Conservation (phyloP, 2,888 invertebrate genomes). For the Cosmia trapezina region DNA sequence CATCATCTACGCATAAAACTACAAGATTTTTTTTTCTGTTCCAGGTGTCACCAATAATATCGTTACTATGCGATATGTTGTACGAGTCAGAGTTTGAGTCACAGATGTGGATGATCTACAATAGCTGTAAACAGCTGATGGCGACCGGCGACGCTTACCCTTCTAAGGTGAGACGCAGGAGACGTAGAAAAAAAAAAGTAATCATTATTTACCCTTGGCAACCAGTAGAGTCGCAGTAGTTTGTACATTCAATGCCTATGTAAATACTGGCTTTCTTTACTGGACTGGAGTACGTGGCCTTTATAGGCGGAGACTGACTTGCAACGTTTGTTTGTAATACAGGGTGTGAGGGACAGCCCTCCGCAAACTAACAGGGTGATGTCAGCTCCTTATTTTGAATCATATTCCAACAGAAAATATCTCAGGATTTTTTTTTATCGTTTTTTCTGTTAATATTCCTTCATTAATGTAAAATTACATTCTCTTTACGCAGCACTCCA, state of each 20-base stretch:
- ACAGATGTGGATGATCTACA: constrained; percentile 99
- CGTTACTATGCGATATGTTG: constrained; percentile 95
- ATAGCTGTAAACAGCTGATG: constrained; percentile 96
- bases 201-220: constrained; percentile 16
- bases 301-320: no score
- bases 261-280: neutral
- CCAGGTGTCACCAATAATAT: constrained; percentile 92
- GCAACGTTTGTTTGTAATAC: no score
- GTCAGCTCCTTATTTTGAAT: no score
- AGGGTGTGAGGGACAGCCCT: no score
- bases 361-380: no score
- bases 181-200: constrained; percentile 23
- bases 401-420: no score
- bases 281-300: neutral
- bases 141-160: constrained; percentile 97
- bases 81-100: constrained; percentile 99
- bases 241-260: neutral
- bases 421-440: no score
- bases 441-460: no score
- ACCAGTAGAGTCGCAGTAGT: constrained; percentile 12
- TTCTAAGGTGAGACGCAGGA: constrained; percentile 90
- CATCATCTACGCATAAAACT: neutral
- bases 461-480: no score
- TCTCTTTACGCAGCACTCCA: no score
- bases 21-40: neutral